phyloP scores from a whole-genome alignment of 2,888 invertebrate species.

The Coleophora deauratella region DNA sequence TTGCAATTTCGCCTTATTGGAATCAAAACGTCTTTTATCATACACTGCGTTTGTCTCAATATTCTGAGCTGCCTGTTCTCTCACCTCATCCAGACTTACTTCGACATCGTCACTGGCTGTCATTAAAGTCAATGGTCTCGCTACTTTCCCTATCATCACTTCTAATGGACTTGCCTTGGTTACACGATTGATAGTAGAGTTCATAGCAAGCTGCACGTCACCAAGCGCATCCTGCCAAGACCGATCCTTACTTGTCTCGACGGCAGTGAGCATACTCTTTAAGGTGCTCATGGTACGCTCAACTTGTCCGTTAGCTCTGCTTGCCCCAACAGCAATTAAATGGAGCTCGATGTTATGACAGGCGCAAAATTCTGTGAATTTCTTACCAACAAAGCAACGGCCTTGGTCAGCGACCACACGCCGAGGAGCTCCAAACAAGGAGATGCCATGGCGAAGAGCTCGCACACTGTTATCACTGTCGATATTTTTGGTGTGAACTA shows the following conservation, averaged over 20 bases:
- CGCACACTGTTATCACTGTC: conserved; percentile 15
- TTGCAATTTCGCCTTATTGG: conserved; percentile 9
- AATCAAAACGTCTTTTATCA: conserved; percentile 14
- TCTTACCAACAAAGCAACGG: conserved; percentile 7
- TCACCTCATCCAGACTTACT: background rate
- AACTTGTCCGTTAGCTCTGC: conserved; percentile 25
- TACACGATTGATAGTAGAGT: conserved; percentile 19
- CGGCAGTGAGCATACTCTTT: conserved; percentile 20
- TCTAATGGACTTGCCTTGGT: conserved; percentile 24
- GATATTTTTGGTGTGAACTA: conserved; percentile 15
- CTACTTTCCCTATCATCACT: conserved; percentile 20
- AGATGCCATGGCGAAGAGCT: conserved; percentile 4
- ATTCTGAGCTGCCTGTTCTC: conserved; percentile 6
- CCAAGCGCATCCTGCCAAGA: conserved; percentile 24
- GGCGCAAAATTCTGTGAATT: conserved; percentile 14
- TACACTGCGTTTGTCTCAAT: conserved; percentile 8
- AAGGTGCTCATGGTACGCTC: conserved; percentile 21
- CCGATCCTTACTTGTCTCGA: conserved; percentile 13
- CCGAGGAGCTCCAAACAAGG: conserved; percentile 13
- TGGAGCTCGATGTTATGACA: conserved; percentile 16
- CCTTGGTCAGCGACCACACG: conserved; percentile 18
- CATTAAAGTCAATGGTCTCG: conserved; percentile 14
- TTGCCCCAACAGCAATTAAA: conserved; percentile 21
- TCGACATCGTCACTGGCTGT: background rate
- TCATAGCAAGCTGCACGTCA: conserved; percentile 24